Evolutionary conservation across 2,888 invertebrate species (phyloP), one percentile per base, ranked within the genome.

Genomic region (Paralinhomoeus sp.): DNA sequence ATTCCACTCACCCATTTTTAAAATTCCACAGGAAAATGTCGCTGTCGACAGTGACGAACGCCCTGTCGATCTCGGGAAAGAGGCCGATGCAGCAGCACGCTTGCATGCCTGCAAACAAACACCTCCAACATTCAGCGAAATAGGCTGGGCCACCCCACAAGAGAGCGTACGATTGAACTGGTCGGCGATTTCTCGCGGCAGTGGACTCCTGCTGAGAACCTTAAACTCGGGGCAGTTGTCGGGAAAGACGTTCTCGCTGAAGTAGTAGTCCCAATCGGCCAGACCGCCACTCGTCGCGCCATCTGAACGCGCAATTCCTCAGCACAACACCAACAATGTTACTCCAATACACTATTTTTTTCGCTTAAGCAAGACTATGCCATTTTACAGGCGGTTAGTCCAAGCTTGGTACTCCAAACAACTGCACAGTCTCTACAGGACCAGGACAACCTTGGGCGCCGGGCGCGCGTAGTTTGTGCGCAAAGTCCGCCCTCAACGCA

Each of bases 21-120:
- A 85, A 93, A 24, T 85, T 81, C 97, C 97, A 97, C 34, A 91
- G 75, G 69, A 87, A 97, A 54, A 97, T 80, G 67, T 91, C 87
- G 56, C 84, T 87, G 62, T 97, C 97, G 53, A 97, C 83, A 5
- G 87, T 83, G 44, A 97, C 69, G 91, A 91, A 97, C 0, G 91
- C 91, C 59, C 93, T 72, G 44, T 78, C 79, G 52, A 97, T 87
- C 64, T 85, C 87, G 45, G 89, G 80, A 67, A 97, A 91, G 12
- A 97, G 69, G 2, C 97, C 97, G 84, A 93, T 89, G 70, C 81
- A 76, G 62, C 84, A 89, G 60, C 85, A 82, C 53, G 82, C 83
- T 67, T 87, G 85, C 72, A 89, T 81, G 67, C 83, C 85, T 85
- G 63, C 33, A 54, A 50, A n/a, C n/a, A n/a, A n/a, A n/a, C n/a